Conservation (phyloP, 2,113 vertebrate genomes). For the Pomatorhinus ruficollis region DNA sequence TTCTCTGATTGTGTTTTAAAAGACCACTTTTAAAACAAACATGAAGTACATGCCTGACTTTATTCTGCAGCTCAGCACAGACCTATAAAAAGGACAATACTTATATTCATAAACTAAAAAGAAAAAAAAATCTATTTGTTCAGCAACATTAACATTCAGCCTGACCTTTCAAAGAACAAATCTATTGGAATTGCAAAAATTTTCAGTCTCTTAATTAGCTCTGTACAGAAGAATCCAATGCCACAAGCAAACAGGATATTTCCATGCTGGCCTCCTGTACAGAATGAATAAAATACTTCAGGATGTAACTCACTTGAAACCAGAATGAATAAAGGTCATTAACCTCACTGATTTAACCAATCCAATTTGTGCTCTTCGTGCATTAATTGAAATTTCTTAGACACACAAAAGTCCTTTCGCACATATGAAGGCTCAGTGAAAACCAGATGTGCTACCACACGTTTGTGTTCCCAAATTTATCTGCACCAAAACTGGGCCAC, state of each 20-base stretch:
- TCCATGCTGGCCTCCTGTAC: not conserved
- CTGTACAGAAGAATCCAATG: not conserved
- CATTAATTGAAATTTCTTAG: not conserved
- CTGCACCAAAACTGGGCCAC: not conserved
- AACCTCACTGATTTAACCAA: not conserved
- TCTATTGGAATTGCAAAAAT: not conserved
- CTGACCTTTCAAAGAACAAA: slow-evolving; percentile 20
- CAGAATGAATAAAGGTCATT: not conserved
- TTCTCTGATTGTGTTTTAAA: not conserved
- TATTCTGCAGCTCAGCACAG: not conserved
- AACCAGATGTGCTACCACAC: not conserved
- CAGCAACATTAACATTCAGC: not conserved
- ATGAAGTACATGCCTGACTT: not conserved
- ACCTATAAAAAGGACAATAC: not conserved
- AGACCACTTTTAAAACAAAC: not conserved
- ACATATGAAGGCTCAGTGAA: not conserved
- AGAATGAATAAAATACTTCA: not conserved
- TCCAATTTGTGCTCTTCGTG: not conserved
- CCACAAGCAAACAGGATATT: not conserved
- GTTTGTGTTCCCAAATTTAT: not conserved
- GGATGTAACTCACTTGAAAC: not conserved
- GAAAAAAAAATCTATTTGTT: not conserved
- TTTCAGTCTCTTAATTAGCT: not conserved
- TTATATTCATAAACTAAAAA: not conserved
- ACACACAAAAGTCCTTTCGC: not conserved